Evolutionary conservation across 2,113 vertebrate species (phyloP).

Genomic region (Zosterops borbonicus): DNA sequence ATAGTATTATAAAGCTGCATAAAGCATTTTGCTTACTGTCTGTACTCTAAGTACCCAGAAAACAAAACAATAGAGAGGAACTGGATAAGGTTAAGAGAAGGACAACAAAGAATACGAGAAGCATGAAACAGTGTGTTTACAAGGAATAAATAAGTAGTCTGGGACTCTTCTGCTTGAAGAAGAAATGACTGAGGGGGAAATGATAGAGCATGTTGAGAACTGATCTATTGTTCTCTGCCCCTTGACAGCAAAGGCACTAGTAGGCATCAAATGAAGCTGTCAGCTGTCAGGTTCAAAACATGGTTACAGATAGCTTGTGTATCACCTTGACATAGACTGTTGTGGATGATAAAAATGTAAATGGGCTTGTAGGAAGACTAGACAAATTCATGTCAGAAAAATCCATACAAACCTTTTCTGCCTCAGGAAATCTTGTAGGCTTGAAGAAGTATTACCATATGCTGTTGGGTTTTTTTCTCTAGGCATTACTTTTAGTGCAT

Average conservation of each 20-base stretch:
- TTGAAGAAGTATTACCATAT: not conserved
- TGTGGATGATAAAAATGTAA: constrained; percentile 52
- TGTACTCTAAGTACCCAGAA: not conserved
- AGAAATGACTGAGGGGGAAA: constrained; percentile 21
- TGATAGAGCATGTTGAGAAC: not conserved
- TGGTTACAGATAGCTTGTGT: not conserved
- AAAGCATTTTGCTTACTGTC: not conserved
- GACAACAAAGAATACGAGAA: not conserved
- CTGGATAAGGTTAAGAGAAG: not conserved
- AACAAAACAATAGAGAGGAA: not conserved
- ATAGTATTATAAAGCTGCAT: not conserved
- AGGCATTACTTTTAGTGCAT: not conserved
- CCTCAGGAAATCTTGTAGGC: not conserved
- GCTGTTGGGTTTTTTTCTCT: not conserved
- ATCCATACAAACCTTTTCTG: constrained; percentile 20
- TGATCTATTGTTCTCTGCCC: constrained; percentile 14
- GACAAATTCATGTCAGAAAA: constrained; percentile 37
- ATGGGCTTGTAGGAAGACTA: constrained; percentile 1
- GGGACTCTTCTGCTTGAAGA: not conserved
- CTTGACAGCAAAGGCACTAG: constrained; percentile 8
- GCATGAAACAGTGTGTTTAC: not conserved
- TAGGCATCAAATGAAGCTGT: constrained; percentile 47
- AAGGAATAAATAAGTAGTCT: constrained; percentile 16
- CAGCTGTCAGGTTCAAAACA: constrained; percentile 50
- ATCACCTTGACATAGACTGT: constrained; percentile 18